Percentiles rank a stretch among this genome's conserved stretches.
Conservation (phyloP, 2,113 vertebrate genomes). For the Sapajus apella region DNA sequence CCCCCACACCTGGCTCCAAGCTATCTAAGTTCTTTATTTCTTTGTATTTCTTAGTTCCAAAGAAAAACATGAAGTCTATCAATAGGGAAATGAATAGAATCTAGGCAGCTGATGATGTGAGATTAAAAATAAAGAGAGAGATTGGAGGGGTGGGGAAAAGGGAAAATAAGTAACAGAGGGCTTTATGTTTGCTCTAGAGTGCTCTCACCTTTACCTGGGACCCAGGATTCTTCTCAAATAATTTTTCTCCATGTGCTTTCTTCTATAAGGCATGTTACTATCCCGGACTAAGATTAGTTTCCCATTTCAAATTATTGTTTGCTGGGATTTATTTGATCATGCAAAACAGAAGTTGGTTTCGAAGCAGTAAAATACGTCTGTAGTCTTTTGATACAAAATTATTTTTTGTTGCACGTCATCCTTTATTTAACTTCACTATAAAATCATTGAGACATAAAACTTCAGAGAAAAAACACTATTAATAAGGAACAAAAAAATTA, state of each 20-base stretch:
- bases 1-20: no score
- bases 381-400: neutral
- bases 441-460: conserved; percentile 1
- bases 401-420: neutral
- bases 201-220: neutral
- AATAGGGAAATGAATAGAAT: neutral
- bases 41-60: neutral
- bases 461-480: neutral
- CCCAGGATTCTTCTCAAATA: neutral
- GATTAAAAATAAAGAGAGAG: neutral
- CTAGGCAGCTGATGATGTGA: neutral
- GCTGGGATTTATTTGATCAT: conserved; percentile 1
- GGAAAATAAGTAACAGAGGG: neutral
- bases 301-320: neutral
- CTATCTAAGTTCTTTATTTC: neutral
- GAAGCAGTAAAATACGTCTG: neutral
- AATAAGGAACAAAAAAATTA: neutral
- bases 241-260: neutral
- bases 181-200: neutral
- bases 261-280: neutral
- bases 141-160: neutral
- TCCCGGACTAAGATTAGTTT: neutral
- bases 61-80: neutral
- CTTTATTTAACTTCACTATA: neutral
- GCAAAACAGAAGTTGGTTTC: neutral